Base-by-base conservation (phyloP, 1,140 invertebrate genomes). In the Ceratoteleas bidentatus region DNA sequence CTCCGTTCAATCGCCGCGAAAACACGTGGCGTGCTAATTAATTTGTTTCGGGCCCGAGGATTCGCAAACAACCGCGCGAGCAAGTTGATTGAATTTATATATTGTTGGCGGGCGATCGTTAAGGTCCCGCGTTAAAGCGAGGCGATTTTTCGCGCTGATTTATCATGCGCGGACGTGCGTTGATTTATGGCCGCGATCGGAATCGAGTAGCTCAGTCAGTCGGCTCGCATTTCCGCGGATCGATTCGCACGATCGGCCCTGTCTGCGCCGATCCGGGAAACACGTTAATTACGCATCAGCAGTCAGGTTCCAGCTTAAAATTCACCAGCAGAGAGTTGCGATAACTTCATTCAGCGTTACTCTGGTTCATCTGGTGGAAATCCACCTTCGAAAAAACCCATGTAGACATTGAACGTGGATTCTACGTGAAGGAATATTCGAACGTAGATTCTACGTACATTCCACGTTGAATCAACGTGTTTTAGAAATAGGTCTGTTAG, bases 261-360 rank as follows among this genome's bases (percentile, higher is more conserved):
- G 40, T 68, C 64, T 24, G 52, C 53, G 40, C 16, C 49, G 53
- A 57, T 68, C 38, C 64, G 57, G 64, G 64, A 56, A 57, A 57
- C 49, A 68, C 64, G 64, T 56, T 68, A 68, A 68, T 68, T 68
- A 56, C 53, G 53, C 40, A 56, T 57, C 38, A 68, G 57, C 33
- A 66, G 47, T 65, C 62, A 65, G 54, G 62, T 65, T 53, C 62
- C 49, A 65, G 49, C 45, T 65, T 8, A 36, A 65, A 65, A 53
- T 65, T 65, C 50, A 16, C 62, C 62, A 65, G 16, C 52, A 53
- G 49, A 15, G 52, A 53, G 62, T 50, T 32, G 49, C 50, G 14
- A 52, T 65, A 32, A 43, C 50, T 65, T 52, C 50, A 50, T 65
- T 54, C 10, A 13, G n/a, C 62, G 34, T n/a, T n/a, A n/a, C n/a